phyloP scores from a whole-genome alignment of 2,888 invertebrate species.

The Limnephilus rhombicus region DNA sequence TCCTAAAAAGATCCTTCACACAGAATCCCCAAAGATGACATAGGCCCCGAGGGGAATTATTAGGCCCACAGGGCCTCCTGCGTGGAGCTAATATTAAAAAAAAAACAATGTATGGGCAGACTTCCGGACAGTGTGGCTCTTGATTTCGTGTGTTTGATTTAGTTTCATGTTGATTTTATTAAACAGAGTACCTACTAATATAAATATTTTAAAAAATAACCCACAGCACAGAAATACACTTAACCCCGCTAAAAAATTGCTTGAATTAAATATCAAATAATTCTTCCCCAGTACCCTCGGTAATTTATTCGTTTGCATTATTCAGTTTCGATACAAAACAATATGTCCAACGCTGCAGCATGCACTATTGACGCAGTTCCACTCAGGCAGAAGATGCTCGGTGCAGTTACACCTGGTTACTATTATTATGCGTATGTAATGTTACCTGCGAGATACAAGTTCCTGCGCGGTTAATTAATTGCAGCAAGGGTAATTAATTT shows the following conservation, averaged over 20 bases:
- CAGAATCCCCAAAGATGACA: too few species aligned
- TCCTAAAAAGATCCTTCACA: too few species aligned
- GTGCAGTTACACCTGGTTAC: neutral
- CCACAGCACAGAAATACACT: neutral
- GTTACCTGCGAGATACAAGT: neutral
- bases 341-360: neutral
- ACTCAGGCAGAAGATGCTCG: neutral
- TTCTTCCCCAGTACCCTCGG: neutral
- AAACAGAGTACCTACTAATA: too few species aligned
- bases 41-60: too few species aligned
- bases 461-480: neutral
- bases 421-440: neutral
- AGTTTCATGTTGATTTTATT: too few species aligned
- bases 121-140: too few species aligned
- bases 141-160: too few species aligned
- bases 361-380: neutral
- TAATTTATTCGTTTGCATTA: neutral
- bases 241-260: neutral
- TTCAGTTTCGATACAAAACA: neutral
- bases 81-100: too few species aligned
- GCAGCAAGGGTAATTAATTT: constrained; percentile 1
- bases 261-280: neutral
- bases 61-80: too few species aligned
- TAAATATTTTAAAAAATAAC: neutral
- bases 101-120: too few species aligned